phyloP scores from a whole-genome alignment of 2,888 invertebrate species.

The Dascillus cervinus region DNA sequence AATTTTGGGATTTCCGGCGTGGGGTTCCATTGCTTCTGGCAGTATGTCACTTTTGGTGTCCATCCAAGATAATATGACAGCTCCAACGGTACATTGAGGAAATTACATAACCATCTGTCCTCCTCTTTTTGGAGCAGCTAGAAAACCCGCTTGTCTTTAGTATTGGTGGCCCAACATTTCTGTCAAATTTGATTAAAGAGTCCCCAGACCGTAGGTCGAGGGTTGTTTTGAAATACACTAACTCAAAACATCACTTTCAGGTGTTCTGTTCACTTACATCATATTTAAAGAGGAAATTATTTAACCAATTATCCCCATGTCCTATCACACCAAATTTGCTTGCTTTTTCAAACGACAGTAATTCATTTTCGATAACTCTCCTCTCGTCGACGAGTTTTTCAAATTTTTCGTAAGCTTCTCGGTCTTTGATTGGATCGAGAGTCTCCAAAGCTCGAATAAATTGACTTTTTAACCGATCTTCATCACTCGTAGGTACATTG shows the following conservation, averaged over 20 bases:
- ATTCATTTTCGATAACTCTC: slow-evolving; percentile 2
- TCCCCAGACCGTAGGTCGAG: too few species aligned
- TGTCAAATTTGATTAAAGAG: too few species aligned
- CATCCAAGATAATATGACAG: too few species aligned
- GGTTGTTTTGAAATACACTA: too few species aligned
- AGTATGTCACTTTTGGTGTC: background rate
- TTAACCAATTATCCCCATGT: slow-evolving; percentile 22
- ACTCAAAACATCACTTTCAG: too few species aligned
- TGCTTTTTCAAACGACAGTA: slow-evolving; percentile 9
- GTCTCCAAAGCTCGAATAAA: background rate
- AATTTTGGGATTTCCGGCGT: too few species aligned
- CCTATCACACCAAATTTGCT: slow-evolving; percentile 21
- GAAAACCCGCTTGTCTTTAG: too few species aligned
- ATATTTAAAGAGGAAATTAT: slow-evolving; percentile 24
- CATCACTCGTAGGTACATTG: background rate
- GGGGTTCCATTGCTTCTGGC: background rate
- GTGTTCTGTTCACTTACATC: slow-evolving; percentile 7
- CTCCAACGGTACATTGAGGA: too few species aligned
- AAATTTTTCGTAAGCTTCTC: background rate
- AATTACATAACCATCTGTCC: too few species aligned
- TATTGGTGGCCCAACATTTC: too few species aligned
- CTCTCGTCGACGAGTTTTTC: slow-evolving; percentile 9
- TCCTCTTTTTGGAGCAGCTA: too few species aligned
- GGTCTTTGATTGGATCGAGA: background rate
- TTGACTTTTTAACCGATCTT: background rate